These are phyloP conservation scores for Saxicola maurus DNA, from an alignment of 2,797 vertebrate genomes.

Conservation along the genomic window DNA sequence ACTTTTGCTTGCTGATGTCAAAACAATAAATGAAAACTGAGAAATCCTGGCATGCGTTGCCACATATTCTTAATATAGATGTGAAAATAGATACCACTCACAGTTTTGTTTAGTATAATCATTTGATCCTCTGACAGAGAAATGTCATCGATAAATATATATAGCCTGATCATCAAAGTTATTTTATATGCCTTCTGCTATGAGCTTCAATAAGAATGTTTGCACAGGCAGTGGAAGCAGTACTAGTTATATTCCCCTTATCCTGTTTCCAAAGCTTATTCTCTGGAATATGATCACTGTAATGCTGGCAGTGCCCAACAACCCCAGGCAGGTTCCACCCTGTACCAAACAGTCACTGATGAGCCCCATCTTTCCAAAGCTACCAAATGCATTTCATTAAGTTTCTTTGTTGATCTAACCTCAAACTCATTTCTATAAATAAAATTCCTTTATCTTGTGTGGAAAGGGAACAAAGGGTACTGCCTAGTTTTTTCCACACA, in stretches of 20 bases:
- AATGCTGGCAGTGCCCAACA: background rate
- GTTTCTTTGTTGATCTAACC: background rate
- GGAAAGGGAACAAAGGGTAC: background rate
- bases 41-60: background rate
- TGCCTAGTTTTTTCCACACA: background rate
- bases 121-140: background rate
- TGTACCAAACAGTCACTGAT: background rate
- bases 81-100: background rate
- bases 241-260: background rate
- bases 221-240: background rate
- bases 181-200: background rate
- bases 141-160: background rate
- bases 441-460: background rate
- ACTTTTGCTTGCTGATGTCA: background rate
- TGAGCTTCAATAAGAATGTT: background rate
- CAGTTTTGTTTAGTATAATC: background rate
- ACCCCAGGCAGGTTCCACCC: background rate
- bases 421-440: background rate
- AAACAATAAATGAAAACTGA: constrained; percentile 1
- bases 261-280: background rate
- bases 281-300: background rate
- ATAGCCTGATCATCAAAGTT: background rate
- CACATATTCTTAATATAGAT: background rate
- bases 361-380: background rate
- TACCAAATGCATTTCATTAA: background rate